These are phyloP conservation scores for Eupithecia subfuscata DNA, from an alignment of 2,888 invertebrate species.

Conservation along the genomic window DNA sequence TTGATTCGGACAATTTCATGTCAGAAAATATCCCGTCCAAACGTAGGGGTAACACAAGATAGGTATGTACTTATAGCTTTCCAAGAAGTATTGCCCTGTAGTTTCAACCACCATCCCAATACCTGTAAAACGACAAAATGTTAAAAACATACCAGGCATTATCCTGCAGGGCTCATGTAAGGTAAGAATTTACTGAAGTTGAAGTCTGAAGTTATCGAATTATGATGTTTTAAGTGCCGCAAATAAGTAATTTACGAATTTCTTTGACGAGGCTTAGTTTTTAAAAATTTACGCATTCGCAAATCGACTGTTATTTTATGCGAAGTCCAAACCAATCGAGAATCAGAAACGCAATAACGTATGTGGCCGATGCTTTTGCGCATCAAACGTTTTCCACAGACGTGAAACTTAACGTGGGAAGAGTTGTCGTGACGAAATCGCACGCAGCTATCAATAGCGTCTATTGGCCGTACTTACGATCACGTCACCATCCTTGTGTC, in stretches of 20 bases:
- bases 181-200: conserved; percentile 3
- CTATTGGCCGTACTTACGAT: conserved; percentile 70
- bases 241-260: conserved; percentile 16
- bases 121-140: conserved; percentile 49
- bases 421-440: conserved; percentile 34
- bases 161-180: neutral
- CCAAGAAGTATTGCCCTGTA: neutral
- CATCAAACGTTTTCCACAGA: conserved; percentile 7
- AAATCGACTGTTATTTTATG: conserved; percentile 5
- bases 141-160: conserved; percentile 8
- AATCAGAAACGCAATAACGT: neutral
- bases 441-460: conserved; percentile 48
- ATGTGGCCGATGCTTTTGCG: conserved; percentile 30
- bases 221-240: conserved; percentile 11
- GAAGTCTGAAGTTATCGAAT: neutral
- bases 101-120: conserved; percentile 48
- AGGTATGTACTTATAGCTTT: neutral
- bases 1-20: neutral
- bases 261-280: conserved; percentile 16
- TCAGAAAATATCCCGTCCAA: neutral
- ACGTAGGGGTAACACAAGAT: neutral
- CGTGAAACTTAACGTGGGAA: conserved; percentile 27
- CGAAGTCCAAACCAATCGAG: neutral
- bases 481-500: conserved; percentile 53
- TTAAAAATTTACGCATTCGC: conserved; percentile 29